Conservation (phyloP, 23 tunicate genomes). For the Oikopleura albicans region DNA sequence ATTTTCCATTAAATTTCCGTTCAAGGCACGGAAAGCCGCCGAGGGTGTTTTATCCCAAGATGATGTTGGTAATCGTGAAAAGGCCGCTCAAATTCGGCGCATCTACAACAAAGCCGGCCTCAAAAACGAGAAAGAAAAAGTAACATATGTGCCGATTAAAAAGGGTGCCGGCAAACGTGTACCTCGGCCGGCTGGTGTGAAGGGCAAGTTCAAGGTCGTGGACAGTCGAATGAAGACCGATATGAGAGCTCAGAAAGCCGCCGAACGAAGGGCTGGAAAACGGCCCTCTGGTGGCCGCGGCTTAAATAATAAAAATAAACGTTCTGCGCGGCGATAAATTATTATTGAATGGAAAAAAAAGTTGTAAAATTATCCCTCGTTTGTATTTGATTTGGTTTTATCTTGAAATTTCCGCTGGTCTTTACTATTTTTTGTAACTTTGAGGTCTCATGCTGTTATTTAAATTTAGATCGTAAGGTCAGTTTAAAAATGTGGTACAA, state of each 20-base stretch:
- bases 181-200: slow-evolving; percentile 65
- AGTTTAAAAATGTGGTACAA: no score
- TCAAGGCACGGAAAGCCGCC: background rate
- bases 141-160: slow-evolving; percentile 69
- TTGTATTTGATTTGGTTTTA: no score
- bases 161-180: slow-evolving; percentile 61
- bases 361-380: no score
- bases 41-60: background rate
- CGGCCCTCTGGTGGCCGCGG: background rate
- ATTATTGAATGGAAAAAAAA: no score
- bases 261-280: slow-evolving; percentile 19
- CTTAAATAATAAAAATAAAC: background rate
- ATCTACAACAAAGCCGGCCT: slow-evolving; percentile 71
- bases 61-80: slow-evolving; percentile 29
- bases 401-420: no score
- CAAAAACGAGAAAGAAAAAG: slow-evolving; percentile 56
- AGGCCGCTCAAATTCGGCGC: slow-evolving; percentile 47
- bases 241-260: slow-evolving; percentile 32
- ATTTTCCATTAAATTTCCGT: no score
- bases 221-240: slow-evolving; percentile 89
- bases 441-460: no score
- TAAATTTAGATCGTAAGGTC: no score
- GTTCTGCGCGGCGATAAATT: slow-evolving; percentile 10
- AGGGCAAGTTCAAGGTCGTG: slow-evolving; percentile 64
- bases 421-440: no score